These are phyloP conservation scores for Vulpes ferrilata DNA, from an alignment of 2,113 vertebrate species.

Conservation along the genomic window DNA sequence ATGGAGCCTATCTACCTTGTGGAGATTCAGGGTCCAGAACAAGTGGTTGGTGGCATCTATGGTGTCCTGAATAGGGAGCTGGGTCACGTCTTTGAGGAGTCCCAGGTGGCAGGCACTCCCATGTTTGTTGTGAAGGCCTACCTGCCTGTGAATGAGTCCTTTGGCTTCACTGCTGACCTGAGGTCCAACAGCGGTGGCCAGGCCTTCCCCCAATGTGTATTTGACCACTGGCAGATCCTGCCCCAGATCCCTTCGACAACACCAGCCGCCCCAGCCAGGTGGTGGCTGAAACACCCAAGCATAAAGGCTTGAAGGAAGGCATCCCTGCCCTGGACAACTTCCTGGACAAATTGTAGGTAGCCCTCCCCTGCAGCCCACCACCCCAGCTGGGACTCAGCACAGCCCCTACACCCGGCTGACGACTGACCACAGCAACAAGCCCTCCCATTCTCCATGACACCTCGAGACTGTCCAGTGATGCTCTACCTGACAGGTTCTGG, in stretches of 20 bases:
- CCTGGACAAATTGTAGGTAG: no score
- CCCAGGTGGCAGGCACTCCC: slow-evolving; percentile 92
- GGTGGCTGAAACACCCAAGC: slow-evolving; percentile 93
- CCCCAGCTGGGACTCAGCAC: no score
- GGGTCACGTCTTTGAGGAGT: slow-evolving; percentile 95
- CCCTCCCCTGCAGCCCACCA: no score
- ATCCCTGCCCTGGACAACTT: no score
- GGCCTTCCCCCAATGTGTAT: slow-evolving; percentile 98
- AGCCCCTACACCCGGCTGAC: no score
- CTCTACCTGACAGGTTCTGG: no score
- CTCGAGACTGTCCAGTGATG: no score
- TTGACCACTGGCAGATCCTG: slow-evolving; percentile 98
- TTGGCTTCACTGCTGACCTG: slow-evolving; percentile 94
- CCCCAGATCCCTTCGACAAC: slow-evolving; percentile 92
- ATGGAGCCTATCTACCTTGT: no score
- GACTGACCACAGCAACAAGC: no score
- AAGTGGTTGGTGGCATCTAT: slow-evolving; percentile 95
- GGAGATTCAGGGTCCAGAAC: slow-evolving; percentile 91
- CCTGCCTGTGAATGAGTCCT: slow-evolving; percentile 96
- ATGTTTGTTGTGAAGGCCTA: slow-evolving; percentile 96
- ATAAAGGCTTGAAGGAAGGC: slow-evolving; percentile 95
- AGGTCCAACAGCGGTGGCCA: slow-evolving; percentile 96
- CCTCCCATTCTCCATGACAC: no score
- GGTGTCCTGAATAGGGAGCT: slow-evolving; percentile 95
- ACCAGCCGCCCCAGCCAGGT: slow-evolving; percentile 89